These are phyloP conservation scores for Trichopoda pennipes DNA, from an alignment of 2,888 invertebrate genomes.

Conservation along the genomic window DNA sequence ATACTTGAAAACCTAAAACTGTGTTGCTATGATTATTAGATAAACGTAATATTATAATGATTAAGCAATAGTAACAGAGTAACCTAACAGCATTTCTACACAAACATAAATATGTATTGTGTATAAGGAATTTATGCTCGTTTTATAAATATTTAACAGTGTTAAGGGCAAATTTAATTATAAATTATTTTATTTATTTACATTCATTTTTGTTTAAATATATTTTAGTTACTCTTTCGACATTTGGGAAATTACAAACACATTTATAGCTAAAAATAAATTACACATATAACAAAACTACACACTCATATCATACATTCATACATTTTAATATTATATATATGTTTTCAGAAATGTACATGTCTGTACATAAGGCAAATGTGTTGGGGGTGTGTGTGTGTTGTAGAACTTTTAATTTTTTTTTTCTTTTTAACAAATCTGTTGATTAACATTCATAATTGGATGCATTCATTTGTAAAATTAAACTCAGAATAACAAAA, in stretches of 20 bases:
- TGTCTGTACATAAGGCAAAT: not conserved
- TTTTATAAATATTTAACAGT: no score
- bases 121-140: no score
- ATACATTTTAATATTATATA: no score
- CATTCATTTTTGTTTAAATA: not conserved
- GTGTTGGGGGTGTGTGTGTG: not conserved
- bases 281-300: no score
- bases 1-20: slow-evolving; percentile 22
- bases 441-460: slow-evolving; percentile 63
- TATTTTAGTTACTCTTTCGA: not conserved
- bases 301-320: no score
- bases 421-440: not conserved
- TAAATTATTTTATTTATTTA: no score
- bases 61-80: not conserved
- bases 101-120: no score
- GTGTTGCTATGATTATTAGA: slow-evolving; percentile 15
- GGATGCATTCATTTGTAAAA: slow-evolving; percentile 64
- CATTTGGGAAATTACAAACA: no score
- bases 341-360: no score
- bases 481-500: slow-evolving; percentile 44
- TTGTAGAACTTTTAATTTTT: not conserved
- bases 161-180: no score
- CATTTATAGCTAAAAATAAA: not conserved
- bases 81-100: not conserved
- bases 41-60: slow-evolving; percentile 11